These are phyloP conservation scores for Dendrolimus punctatus DNA, from an alignment of 1,140 invertebrate species.

Conservation along the genomic window DNA sequence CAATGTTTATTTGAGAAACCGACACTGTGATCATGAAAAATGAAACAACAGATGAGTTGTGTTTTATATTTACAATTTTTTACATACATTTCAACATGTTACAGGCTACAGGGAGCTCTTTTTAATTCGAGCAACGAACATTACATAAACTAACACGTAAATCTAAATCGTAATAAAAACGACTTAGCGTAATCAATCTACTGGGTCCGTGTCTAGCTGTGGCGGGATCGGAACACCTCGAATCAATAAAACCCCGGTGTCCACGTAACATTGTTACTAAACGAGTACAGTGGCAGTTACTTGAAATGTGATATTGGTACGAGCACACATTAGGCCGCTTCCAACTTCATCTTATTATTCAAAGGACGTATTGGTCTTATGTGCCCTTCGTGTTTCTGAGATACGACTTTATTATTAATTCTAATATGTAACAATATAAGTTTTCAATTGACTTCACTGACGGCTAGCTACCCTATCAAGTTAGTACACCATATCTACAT, in stretches of 20 bases:
- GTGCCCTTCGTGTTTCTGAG: slow-evolving; percentile 31
- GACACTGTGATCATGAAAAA: slow-evolving; percentile 39
- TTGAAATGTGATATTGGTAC: slow-evolving; percentile 47
- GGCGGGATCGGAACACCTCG: slow-evolving; percentile 47
- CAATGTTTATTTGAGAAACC: slow-evolving; percentile 36
- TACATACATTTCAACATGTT: slow-evolving; percentile 71
- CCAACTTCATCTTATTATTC: slow-evolving; percentile 50
- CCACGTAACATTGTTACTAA: slow-evolving; percentile 44
- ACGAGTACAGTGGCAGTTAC: slow-evolving; percentile 61
- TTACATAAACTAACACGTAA: slow-evolving; percentile 72
- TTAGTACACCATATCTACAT: slow-evolving; percentile 46
- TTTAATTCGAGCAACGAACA: slow-evolving; percentile 72
- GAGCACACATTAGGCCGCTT: slow-evolving; percentile 47
- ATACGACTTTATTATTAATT: slow-evolving; percentile 21
- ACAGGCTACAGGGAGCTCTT: slow-evolving; percentile 69
- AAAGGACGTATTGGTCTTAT: slow-evolving; percentile 54
- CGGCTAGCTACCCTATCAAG: slow-evolving; percentile 49
- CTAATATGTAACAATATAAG: slow-evolving; percentile 40
- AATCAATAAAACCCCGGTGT: slow-evolving; percentile 67
- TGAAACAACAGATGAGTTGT: slow-evolving; percentile 59
- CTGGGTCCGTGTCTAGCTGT: slow-evolving; percentile 38
- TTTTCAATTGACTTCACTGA: slow-evolving; percentile 52
- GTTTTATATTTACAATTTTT: slow-evolving; percentile 69
- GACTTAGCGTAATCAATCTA: slow-evolving; percentile 61
- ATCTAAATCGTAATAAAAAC: slow-evolving; percentile 69